A percentile compares a stretch with the other conserved stretches of the same genome.
These are phyloP conservation scores for Sebastes minor DNA, from an alignment of 2,797 vertebrate genomes.

Conservation along the genomic window DNA sequence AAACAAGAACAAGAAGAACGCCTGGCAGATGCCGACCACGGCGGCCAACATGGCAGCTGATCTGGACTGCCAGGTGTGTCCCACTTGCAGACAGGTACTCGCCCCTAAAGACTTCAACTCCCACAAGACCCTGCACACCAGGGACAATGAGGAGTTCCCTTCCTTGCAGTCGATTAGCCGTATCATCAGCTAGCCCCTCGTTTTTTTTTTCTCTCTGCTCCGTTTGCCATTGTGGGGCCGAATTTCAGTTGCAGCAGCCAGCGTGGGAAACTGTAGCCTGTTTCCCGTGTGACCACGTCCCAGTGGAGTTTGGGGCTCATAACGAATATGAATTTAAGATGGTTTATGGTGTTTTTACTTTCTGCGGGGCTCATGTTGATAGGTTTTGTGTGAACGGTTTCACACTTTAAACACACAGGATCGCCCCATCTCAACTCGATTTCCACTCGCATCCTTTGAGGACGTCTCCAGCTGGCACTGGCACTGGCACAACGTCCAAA, in stretches of 20 bases:
- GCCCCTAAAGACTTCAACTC: slow-evolving; percentile 88
- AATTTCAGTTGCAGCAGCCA: slow-evolving; percentile 7
- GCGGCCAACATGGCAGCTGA: slow-evolving; percentile 69
- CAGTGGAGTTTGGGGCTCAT: slow-evolving; percentile 17
- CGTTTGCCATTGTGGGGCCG: not conserved
- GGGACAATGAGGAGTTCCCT: slow-evolving; percentile 92
- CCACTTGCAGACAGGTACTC: slow-evolving; percentile 94
- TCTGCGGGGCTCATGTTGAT: slow-evolving; percentile 15
- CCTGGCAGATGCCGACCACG: slow-evolving; percentile 83
- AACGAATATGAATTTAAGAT: not conserved
- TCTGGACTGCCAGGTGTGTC: slow-evolving; percentile 92
- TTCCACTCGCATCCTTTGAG: slow-evolving; percentile 15
- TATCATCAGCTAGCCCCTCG: slow-evolving; percentile 90
- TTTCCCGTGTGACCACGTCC: slow-evolving; percentile 24
- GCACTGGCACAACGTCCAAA: slow-evolving; percentile 18
- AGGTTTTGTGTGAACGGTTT: slow-evolving; percentile 32
- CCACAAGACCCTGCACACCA: slow-evolving; percentile 91
- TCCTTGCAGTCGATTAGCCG: slow-evolving; percentile 95
- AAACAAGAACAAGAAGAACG: slow-evolving; percentile 90
- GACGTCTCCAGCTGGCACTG: slow-evolving; percentile 48
- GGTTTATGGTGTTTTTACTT: slow-evolving; percentile 28
- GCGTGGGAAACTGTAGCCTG: slow-evolving; percentile 8
- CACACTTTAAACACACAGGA: slow-evolving; percentile 17
- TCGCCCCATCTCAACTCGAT: slow-evolving; percentile 14
- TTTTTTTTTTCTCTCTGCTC: not conserved